Conservation (phyloP, 2,888 invertebrate species). For the Cataglyphis livida region DNA sequence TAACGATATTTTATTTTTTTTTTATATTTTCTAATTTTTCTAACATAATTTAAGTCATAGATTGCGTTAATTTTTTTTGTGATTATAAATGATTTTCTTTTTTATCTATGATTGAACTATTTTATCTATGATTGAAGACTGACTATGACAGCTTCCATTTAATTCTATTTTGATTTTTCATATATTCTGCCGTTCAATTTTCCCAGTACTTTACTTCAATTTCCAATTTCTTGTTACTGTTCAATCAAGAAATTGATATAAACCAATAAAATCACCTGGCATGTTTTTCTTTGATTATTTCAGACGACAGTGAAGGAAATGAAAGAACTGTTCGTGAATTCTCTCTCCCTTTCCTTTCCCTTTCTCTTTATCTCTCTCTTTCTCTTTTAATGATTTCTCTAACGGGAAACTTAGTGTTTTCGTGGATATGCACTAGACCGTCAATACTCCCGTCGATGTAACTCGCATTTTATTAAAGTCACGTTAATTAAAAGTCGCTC, state of each 20-base stretch:
- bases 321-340: conserved; percentile 10
- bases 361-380: neutral
- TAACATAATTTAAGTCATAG: neutral
- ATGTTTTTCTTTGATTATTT: conserved; percentile 45
- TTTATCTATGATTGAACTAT: neutral
- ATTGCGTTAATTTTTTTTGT: neutral
- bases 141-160: neutral
- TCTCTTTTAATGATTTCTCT: conserved; percentile 26
- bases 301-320: neutral
- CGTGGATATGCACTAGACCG: neutral
- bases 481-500: conserved; percentile 57
- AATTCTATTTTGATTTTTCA: conserved; percentile 2
- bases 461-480: conserved; percentile 44
- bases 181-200: neutral
- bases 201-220: neutral
- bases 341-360: neutral
- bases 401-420: conserved; percentile 10
- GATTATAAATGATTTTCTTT: neutral
- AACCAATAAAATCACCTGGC: conserved; percentile 29
- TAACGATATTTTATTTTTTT: neutral
- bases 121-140: neutral
- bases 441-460: conserved; percentile 30
- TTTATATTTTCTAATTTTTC: neutral
- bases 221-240: conserved; percentile 13
- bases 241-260: conserved; percentile 25